phyloP scores from a whole-genome alignment of 2,113 vertebrate genomes.

The Tenebrosternarchus preto region DNA sequence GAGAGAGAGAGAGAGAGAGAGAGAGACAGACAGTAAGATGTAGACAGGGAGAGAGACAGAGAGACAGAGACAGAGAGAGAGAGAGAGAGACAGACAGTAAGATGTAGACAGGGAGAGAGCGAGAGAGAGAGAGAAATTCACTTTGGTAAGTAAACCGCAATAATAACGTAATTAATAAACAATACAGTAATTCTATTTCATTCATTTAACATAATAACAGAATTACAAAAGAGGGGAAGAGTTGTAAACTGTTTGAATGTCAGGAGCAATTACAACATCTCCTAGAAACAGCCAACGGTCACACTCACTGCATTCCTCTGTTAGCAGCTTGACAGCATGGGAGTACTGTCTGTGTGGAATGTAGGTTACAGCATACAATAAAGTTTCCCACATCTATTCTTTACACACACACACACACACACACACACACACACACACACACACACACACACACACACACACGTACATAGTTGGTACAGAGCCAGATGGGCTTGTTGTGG shows the following conservation, averaged over 20 bases:
- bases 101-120: too few species aligned
- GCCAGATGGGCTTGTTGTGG: conserved; percentile 40
- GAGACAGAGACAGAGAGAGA: too few species aligned
- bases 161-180: too few species aligned
- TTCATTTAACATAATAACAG: too few species aligned
- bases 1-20: too few species aligned
- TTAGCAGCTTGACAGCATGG: not conserved
- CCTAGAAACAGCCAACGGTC: not conserved
- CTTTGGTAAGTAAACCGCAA: too few species aligned
- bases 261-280: not conserved
- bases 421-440: conserved; percentile 22
- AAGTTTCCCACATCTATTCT: conserved; percentile 24
- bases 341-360: not conserved
- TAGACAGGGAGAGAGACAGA: not conserved
- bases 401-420: conserved; percentile 18
- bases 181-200: too few species aligned
- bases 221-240: not conserved
- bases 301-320: not conserved
- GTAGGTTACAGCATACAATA: conserved; percentile 10
- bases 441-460: conserved; percentile 23
- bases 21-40: too few species aligned
- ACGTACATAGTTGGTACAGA: conserved; percentile 33
- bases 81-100: too few species aligned
- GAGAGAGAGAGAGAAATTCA: too few species aligned
- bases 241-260: not conserved